These are phyloP conservation scores for Drosophila santomea DNA, from an alignment of 1,140 invertebrate genomes.

Conservation along the genomic window DNA sequence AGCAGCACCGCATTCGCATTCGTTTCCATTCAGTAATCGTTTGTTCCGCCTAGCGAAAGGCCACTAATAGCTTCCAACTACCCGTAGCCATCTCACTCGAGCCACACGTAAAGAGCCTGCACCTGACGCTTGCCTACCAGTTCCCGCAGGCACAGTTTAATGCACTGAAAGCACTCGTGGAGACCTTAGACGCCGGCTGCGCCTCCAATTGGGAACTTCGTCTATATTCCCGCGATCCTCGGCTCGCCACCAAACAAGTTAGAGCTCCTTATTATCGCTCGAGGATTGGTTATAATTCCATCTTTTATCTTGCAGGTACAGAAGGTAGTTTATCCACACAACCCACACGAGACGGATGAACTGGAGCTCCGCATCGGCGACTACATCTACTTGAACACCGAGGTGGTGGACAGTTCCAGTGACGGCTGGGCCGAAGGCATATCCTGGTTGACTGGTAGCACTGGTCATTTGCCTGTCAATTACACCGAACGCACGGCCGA, in stretches of 20 bases:
- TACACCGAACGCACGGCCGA: slow-evolving; percentile 93
- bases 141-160: slow-evolving; percentile 91
- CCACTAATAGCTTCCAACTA: slow-evolving; percentile 60
- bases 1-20: slow-evolving; percentile 9
- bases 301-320: slow-evolving; percentile 86
- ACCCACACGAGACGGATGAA: slow-evolving; percentile 92
- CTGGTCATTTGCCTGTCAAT: slow-evolving; percentile 91
- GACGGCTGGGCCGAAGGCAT: slow-evolving; percentile 95
- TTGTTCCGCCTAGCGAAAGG: slow-evolving; percentile 2
- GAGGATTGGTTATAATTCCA: background rate
- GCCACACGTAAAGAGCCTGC: slow-evolving; percentile 92
- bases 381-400: slow-evolving; percentile 92
- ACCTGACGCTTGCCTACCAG: slow-evolving; percentile 95
- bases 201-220: slow-evolving; percentile 93
- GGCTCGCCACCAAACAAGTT: slow-evolving; percentile 91
- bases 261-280: slow-evolving; percentile 19
- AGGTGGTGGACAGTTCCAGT: slow-evolving; percentile 89
- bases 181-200: slow-evolving; percentile 88
- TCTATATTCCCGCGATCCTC: slow-evolving; percentile 93
- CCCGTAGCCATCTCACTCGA: slow-evolving; percentile 89
- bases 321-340: slow-evolving; percentile 92
- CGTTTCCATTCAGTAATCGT: slow-evolving; percentile 14
- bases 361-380: slow-evolving; percentile 93
- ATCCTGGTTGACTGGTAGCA: slow-evolving; percentile 93
- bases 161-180: slow-evolving; percentile 90